Percentiles rank a stretch among this genome's conserved stretches.
Conservation (phyloP, 2,888 invertebrate genomes). For the Strigamia transsilvanica region DNA sequence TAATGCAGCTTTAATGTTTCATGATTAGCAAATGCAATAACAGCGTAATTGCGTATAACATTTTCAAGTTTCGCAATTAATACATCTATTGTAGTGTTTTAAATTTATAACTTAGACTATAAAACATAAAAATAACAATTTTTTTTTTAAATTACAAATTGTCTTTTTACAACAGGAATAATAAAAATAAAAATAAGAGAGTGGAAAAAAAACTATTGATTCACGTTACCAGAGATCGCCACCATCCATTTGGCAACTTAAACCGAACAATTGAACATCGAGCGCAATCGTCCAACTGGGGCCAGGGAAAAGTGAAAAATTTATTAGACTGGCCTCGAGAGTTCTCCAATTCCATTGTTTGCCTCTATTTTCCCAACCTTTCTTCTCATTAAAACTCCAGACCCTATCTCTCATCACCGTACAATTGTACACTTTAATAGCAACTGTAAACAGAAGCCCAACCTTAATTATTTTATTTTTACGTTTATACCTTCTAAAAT, state of each 20-base stretch:
- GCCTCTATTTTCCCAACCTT: conserved; percentile 45
- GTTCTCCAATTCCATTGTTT: conserved; percentile 42
- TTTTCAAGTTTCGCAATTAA: too few species aligned
- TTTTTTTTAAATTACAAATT: background rate
- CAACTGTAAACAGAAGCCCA: background rate
- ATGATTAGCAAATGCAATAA: too few species aligned
- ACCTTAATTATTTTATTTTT: background rate
- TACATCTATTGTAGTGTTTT: too few species aligned
- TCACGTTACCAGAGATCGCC: conserved; percentile 44
- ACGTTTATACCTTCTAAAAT: background rate
- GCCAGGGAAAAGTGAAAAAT: conserved; percentile 41
- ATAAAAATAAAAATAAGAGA: background rate
- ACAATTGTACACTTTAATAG: background rate
- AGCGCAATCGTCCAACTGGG: conserved; percentile 43
- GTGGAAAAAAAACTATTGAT: background rate
- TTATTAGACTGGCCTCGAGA: conserved; percentile 40
- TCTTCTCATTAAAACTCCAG: conserved; percentile 15
- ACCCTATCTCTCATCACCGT: conserved; percentile 10
- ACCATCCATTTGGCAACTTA: conserved; percentile 41
- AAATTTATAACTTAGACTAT: too few species aligned
- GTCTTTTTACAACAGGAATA: background rate
- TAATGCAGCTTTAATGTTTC: too few species aligned
- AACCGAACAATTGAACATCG: conserved; percentile 48
- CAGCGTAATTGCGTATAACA: too few species aligned
- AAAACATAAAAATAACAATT: background rate